These are phyloP conservation scores for Philhelius pedissequus DNA, from an alignment of 2,888 invertebrate genomes.

Conservation along the genomic window DNA sequence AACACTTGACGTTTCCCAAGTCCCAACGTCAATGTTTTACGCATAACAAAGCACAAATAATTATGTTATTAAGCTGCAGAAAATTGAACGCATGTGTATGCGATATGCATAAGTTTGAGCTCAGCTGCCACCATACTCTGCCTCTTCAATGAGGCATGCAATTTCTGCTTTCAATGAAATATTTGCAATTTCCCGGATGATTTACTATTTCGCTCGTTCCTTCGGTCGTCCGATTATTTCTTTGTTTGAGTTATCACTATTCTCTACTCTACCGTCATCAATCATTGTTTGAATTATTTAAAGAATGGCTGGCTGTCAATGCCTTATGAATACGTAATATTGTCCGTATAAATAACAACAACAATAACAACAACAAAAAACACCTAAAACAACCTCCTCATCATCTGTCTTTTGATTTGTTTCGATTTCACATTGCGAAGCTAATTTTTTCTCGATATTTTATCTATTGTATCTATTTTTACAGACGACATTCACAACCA, in stretches of 20 bases:
- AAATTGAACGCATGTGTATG: not conserved
- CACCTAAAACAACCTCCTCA: not conserved
- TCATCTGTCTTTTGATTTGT: slow-evolving; percentile 31
- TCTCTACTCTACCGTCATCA: slow-evolving; percentile 29
- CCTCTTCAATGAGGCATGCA: slow-evolving; percentile 31
- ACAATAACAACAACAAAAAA: not conserved
- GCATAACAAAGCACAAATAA: not conserved
- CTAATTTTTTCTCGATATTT: slow-evolving; percentile 25
- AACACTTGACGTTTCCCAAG: not conserved
- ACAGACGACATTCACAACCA: slow-evolving; percentile 40
- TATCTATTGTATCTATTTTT: slow-evolving; percentile 12
- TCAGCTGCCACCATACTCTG: not conserved
- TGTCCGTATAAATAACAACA: not conserved
- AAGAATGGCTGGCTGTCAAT: slow-evolving; percentile 41
- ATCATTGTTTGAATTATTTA: slow-evolving; percentile 51
- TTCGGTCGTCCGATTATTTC: not conserved
- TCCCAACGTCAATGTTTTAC: not conserved
- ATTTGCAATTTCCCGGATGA: slow-evolving; percentile 57
- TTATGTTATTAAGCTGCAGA: not conserved
- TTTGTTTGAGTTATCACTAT: slow-evolving; percentile 32
- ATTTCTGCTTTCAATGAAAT: slow-evolving; percentile 42
- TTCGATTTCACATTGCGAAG: slow-evolving; percentile 32
- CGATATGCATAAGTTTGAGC: not conserved
- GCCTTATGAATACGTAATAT: slow-evolving; percentile 34
- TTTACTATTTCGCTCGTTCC: not conserved